Conservation (phyloP, 2,797 vertebrate species). For the Lacerta agilis region DNA sequence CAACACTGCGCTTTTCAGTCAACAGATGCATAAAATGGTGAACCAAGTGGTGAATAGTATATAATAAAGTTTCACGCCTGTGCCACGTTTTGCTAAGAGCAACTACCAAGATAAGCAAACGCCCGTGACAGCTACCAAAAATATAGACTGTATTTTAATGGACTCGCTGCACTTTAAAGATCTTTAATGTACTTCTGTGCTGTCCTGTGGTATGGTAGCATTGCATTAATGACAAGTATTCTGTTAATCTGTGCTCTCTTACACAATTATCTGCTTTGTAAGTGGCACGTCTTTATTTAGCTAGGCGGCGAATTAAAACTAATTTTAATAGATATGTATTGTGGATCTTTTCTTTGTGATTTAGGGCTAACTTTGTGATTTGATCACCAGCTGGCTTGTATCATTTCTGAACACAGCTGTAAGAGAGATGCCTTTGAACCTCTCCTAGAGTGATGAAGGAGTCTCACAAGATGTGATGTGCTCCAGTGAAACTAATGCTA, state of each 20-base stretch:
- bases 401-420: constrained; percentile 59
- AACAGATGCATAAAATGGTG: neutral
- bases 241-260: neutral
- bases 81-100: neutral
- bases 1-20: neutral
- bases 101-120: constrained; percentile 7
- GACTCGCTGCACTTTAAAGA: constrained; percentile 5
- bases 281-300: constrained; percentile 19
- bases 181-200: neutral
- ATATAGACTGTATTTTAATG: constrained; percentile 27
- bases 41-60: neutral
- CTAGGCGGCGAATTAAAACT: constrained; percentile 16
- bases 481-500: constrained; percentile 27
- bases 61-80: neutral
- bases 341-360: constrained; percentile 45
- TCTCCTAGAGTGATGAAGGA: constrained; percentile 66
- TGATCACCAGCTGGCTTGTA: constrained; percentile 49
- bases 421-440: constrained; percentile 72
- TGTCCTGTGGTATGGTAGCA: neutral
- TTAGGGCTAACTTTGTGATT: constrained; percentile 72
- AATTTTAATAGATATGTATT: constrained; percentile 42
- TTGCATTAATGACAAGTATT: constrained; percentile 1
- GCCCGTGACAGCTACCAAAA: neutral
- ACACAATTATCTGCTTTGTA: neutral
- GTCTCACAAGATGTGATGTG: constrained; percentile 71